These are phyloP conservation scores for Leptinotarsa undecemlineata DNA, from an alignment of 1,140 invertebrate genomes.

Conservation along the genomic window DNA sequence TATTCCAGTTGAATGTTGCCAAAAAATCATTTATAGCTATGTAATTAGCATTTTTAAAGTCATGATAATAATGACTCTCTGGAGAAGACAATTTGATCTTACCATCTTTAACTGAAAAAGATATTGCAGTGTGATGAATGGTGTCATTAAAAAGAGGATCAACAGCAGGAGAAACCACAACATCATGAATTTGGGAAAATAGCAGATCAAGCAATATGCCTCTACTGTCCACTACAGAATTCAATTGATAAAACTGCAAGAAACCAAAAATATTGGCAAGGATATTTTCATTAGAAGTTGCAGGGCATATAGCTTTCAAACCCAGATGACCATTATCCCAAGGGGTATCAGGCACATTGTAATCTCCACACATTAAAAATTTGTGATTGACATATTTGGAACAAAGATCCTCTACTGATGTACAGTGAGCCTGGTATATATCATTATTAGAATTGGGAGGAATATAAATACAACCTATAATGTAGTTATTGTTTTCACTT, in stretches of 20 bases:
- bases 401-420: conserved; percentile 13
- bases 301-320: conserved; percentile 13
- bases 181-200: conserved; percentile 10
- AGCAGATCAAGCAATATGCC: neutral
- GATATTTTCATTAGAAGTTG: neutral
- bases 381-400: neutral
- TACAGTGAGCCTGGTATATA: conserved; percentile 2
- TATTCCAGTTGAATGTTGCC: no score
- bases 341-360: conserved; percentile 9
- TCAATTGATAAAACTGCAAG: conserved; percentile 11
- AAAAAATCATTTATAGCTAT: neutral
- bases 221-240: conserved; percentile 2
- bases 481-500: conserved; percentile 7
- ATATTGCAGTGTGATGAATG: conserved; percentile 10
- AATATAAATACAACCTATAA: conserved; percentile 13
- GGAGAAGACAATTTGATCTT: neutral
- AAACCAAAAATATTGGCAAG: conserved; percentile 6
- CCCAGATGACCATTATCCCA: conserved; percentile 12
- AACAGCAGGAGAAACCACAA: neutral
- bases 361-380: conserved; percentile 3
- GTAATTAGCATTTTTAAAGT: conserved; percentile 14
- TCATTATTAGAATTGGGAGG: neutral
- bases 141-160: conserved; percentile 3
- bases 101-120: neutral
- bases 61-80: conserved; percentile 6